A percentile compares a stretch with the other conserved stretches of the same genome.
Evolutionary conservation across 1,140 invertebrate species (phyloP).

Genomic region (Drosophila subpulchrella): DNA sequence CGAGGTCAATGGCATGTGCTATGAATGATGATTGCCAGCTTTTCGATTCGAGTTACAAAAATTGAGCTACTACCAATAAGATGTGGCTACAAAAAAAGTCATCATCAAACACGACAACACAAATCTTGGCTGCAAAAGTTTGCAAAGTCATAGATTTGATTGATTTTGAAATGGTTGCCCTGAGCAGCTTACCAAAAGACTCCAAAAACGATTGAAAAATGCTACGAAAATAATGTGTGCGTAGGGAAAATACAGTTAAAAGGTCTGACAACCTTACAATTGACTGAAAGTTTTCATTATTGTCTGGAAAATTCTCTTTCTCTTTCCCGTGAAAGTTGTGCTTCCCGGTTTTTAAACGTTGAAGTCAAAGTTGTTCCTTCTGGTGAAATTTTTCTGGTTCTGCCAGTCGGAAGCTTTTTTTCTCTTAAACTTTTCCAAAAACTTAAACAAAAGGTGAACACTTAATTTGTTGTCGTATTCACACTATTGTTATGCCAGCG

Average conservation of each 20-base stretch:
- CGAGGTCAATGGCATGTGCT: slow-evolving; percentile 61
- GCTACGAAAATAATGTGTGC: slow-evolving; percentile 50
- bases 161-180: slow-evolving; percentile 58
- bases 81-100: slow-evolving; percentile 16
- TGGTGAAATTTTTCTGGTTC: slow-evolving; percentile 49
- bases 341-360: slow-evolving; percentile 21
- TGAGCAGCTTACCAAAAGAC: slow-evolving; percentile 43
- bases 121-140: slow-evolving; percentile 50
- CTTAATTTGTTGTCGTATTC: slow-evolving; percentile 51
- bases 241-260: slow-evolving; percentile 56
- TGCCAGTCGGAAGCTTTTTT: slow-evolving; percentile 23
- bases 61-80: slow-evolving; percentile 40
- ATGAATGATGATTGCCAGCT: slow-evolving; percentile 57
- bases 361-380: slow-evolving; percentile 38
- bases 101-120: slow-evolving; percentile 33
- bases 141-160: slow-evolving; percentile 65
- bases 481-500: slow-evolving; percentile 47
- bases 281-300: slow-evolving; percentile 52
- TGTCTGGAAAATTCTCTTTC: slow-evolving; percentile 49
- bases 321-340: slow-evolving; percentile 49
- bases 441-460: slow-evolving; percentile 50
- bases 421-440: slow-evolving; percentile 28
- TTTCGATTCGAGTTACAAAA: slow-evolving; percentile 52
- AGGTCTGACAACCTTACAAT: slow-evolving; percentile 39
- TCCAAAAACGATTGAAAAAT: slow-evolving; percentile 39